Base-by-base conservation (phyloP, 2,797 vertebrate genomes). In the Echeneis naucrates region DNA sequence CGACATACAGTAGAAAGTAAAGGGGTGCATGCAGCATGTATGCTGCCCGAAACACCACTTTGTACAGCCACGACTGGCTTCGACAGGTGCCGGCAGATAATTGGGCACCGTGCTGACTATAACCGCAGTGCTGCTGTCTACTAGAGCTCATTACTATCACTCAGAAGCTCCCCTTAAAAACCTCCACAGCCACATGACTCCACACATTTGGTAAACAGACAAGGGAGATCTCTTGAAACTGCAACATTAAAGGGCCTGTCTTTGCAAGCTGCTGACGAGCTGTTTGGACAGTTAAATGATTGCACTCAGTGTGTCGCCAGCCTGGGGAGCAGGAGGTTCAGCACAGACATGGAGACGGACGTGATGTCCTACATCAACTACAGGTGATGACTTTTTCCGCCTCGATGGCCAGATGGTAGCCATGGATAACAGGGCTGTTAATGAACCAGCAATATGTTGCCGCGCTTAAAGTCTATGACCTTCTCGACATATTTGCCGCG, bases 81-180 rank as follows among this genome's bases (percentile, higher is more conserved):
- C 83, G 90, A 93, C 92, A 92, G 88, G 88, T 91, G 83, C 87
- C 67, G 74, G 75, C 68, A 23, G 87, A 92, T 94, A 94, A 94
- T 94, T 94, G 92, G 93, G 81, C 78, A 44, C 63, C 85, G 27
- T 84, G 86, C 87, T 55, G 84, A 83, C 86, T 85, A 68, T 68
- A 86, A 82, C 76, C 53, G 27, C 84, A 26, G 81, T n/a, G 61
- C 70, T 65, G 70, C 87, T 88, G 92, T 92, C 92, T 89, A 70
- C 81, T 47, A 19, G 53, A 84, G 86, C 92, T 94, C 93, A 92
- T 94, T 94, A 93, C 87, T 68, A 87, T 91, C 90, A 90, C 85
- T 93, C 91, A 91, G 75, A 90, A 72, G 78, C 65, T 77, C 67
- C 64, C 70, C 74, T 62, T 80, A 73, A 68, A 82, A 88, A 76